Evolutionary conservation across 2,888 invertebrate genomes (phyloP).

Genomic region (Tubulanus polymorphus): DNA sequence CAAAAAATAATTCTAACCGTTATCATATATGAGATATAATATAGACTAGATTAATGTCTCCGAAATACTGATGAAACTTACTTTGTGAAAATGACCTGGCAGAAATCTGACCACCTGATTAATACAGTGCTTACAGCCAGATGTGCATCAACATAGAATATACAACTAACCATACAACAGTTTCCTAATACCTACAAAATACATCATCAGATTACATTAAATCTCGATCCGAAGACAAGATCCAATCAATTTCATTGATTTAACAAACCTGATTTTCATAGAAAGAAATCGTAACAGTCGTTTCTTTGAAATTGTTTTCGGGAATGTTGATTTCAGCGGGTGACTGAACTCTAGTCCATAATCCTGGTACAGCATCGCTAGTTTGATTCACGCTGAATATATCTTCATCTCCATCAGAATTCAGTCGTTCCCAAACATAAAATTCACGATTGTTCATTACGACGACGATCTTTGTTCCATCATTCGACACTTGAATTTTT

Average conservation of each 20-base stretch:
- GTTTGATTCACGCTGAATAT: slow-evolving; percentile 24
- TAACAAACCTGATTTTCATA: slow-evolving; percentile 6
- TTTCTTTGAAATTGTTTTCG: slow-evolving; percentile 24
- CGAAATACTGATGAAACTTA: no score
- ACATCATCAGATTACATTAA: not conserved
- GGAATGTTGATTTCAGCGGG: slow-evolving; percentile 32
- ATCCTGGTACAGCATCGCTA: slow-evolving; percentile 32
- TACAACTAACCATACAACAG: slow-evolving; percentile 35
- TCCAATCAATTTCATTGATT: not conserved
- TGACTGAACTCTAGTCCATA: slow-evolving; percentile 34
- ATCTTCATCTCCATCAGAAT: slow-evolving; percentile 25
- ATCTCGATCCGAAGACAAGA: not conserved
- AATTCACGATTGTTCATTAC: slow-evolving; percentile 26
- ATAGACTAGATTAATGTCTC: no score
- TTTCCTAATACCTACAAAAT: slow-evolving; percentile 34
- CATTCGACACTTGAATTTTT: slow-evolving; percentile 22
- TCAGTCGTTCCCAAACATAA: slow-evolving; percentile 40
- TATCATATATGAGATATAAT: no score
- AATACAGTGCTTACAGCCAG: slow-evolving; percentile 36
- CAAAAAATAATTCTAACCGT: no score
- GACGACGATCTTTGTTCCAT: slow-evolving; percentile 34
- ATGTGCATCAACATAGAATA: slow-evolving; percentile 27
- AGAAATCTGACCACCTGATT: slow-evolving; percentile 33
- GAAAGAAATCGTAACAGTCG: slow-evolving; percentile 23
- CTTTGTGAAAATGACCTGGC: no score